phyloP scores from a whole-genome alignment of 2,797 vertebrate species.

The Vireo griseus region DNA sequence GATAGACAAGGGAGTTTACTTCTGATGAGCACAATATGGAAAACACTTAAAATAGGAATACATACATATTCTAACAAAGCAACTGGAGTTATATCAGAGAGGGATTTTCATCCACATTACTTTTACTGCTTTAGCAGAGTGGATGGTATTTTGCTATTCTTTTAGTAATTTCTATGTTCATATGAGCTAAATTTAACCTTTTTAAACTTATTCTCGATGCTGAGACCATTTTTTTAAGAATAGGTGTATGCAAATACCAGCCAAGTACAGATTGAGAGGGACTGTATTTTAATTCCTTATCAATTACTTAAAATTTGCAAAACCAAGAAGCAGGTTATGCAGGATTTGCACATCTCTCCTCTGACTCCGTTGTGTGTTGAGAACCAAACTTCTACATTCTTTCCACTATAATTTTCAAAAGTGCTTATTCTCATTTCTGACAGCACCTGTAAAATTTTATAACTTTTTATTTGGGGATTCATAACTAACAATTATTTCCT shows the following conservation, averaged over 20 bases:
- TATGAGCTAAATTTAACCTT: neutral
- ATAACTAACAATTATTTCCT: neutral
- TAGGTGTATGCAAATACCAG: neutral
- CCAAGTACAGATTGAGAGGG: neutral
- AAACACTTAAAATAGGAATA: neutral
- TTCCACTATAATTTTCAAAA: neutral
- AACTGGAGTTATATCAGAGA: neutral
- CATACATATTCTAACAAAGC: neutral
- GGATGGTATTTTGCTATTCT: neutral
- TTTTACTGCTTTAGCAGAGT: neutral
- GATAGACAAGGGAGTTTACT: neutral
- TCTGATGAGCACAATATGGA: neutral
- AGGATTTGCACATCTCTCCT: neutral
- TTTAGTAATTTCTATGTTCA: neutral
- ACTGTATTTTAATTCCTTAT: neutral
- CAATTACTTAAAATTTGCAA: neutral
- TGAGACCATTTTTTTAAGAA: neutral
- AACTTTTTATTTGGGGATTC: neutral
- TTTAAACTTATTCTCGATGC: neutral
- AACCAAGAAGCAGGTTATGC: neutral
- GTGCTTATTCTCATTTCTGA: neutral
- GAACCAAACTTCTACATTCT: neutral
- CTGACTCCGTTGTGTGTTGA: fast-evolving
- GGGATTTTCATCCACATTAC: neutral
- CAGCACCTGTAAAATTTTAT: neutral